These are phyloP conservation scores for Aleadryas rufinucha DNA, from an alignment of 2,113 vertebrate species.

Conservation along the genomic window DNA sequence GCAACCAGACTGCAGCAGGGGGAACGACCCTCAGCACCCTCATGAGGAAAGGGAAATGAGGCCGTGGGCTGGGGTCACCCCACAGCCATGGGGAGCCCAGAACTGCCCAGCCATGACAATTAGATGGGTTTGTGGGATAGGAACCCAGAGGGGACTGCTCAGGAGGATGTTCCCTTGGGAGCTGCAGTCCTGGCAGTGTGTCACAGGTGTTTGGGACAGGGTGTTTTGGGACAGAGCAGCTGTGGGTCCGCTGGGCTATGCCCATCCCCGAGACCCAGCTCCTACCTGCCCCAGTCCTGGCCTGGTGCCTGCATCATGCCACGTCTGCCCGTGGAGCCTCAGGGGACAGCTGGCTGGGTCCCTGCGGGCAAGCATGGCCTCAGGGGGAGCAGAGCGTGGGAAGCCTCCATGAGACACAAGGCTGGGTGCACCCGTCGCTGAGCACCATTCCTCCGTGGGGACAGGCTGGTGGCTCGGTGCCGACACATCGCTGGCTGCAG, in stretches of 20 bases:
- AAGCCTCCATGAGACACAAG: neutral
- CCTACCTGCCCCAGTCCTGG: neutral
- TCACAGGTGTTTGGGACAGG: too few species aligned
- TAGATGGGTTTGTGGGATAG: neutral
- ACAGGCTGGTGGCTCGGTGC: neutral
- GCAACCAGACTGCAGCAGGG: neutral
- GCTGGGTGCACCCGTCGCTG: neutral
- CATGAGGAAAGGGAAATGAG: neutral
- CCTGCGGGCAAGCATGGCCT: fast-evolving
- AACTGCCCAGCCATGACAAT: neutral
- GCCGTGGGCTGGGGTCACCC: neutral
- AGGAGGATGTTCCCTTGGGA: neutral
- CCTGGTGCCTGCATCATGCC: neutral
- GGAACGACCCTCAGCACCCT: neutral
- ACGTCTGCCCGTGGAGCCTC: fast-evolving
- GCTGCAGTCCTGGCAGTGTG: neutral
- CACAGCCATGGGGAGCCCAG: neutral
- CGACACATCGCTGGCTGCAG: neutral
- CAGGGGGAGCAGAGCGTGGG: neutral
- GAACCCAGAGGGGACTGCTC: neutral
- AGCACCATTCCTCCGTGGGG: neutral
- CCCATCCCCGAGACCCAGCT: fast-evolving
- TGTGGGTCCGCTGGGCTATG: neutral
- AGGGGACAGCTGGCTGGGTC: neutral
- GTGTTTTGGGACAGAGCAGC: neutral